These are phyloP conservation scores for Aleiodes sp. DNA, from an alignment of 1,140 invertebrate genomes.

Conservation along the genomic window DNA sequence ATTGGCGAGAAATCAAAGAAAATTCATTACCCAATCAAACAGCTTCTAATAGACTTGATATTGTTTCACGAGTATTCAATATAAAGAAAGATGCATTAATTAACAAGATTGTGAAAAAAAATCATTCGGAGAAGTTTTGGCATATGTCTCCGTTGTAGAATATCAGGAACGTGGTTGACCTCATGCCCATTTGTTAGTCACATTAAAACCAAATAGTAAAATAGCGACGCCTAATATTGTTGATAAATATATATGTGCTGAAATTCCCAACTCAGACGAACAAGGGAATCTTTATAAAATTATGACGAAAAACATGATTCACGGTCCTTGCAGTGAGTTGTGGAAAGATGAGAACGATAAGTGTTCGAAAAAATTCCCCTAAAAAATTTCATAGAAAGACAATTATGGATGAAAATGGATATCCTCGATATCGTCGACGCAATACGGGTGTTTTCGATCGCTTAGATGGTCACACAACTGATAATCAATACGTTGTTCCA, in stretches of 20 bases:
- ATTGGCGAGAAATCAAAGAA: constrained; percentile 9
- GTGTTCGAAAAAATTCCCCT: constrained; percentile 53
- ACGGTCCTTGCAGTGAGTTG: constrained; percentile 41
- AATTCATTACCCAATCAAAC: background rate
- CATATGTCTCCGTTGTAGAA: constrained; percentile 6
- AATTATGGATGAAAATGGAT: constrained; percentile 47
- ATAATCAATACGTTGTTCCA: constrained; percentile 24
- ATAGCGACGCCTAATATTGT: constrained; percentile 12
- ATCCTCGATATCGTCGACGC: constrained; percentile 36
- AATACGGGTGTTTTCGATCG: background rate
- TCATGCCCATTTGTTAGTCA: constrained; percentile 14
- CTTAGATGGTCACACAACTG: background rate
- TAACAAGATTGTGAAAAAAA: background rate
- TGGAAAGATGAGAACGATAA: constrained; percentile 51
- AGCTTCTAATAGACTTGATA: background rate
- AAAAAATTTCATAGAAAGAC: constrained; percentile 44
- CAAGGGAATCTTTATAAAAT: constrained; percentile 55
- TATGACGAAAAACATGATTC: constrained; percentile 56
- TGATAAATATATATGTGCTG: constrained; percentile 58
- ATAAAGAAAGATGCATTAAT: constrained; percentile 19
- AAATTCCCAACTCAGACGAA: constrained; percentile 61
- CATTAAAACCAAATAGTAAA: constrained; percentile 22
- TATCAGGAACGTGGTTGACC: constrained; percentile 19
- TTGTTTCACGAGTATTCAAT: constrained; percentile 21
- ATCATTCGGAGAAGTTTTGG: background rate